phyloP scores from a whole-genome alignment of 2,113 vertebrate genomes.

The western clawed frog (Xenopus tropicalis) region DNA sequence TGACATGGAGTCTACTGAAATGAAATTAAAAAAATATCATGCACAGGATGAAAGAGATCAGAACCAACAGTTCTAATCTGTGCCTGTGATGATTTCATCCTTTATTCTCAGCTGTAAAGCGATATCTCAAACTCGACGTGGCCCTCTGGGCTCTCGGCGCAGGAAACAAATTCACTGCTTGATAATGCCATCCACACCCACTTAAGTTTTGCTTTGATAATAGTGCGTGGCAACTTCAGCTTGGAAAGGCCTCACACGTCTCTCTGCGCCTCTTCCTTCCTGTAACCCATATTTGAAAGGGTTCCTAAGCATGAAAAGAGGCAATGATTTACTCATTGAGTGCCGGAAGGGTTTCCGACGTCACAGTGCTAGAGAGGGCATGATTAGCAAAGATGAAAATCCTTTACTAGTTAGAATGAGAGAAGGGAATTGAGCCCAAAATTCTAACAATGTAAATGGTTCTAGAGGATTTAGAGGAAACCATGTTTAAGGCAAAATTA shows the following conservation, averaged over 20 bases:
- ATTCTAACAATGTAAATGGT: too few species aligned
- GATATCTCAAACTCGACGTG: constrained; percentile 1
- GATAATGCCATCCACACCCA: constrained; percentile 24
- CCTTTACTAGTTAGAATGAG: not conserved
- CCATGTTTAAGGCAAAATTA: too few species aligned
- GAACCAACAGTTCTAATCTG: not conserved
- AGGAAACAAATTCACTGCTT: constrained; percentile 13
- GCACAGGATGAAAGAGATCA: not conserved
- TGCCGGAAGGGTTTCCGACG: not conserved
- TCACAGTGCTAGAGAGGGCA: not conserved
- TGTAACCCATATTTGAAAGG: not conserved
- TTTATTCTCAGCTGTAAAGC: not conserved
- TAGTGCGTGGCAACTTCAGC: not conserved
- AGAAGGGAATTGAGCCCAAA: too few species aligned
- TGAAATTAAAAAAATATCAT: too few species aligned
- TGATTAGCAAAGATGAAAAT: not conserved
- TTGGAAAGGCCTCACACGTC: not conserved
- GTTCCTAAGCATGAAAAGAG: not conserved
- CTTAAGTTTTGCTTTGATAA: constrained; percentile 3
- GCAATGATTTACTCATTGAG: not conserved
- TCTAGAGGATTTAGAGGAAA: too few species aligned
- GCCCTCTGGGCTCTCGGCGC: not conserved
- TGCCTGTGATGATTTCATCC: not conserved
- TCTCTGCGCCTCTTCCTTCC: not conserved
- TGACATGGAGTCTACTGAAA: too few species aligned